Conservation (phyloP, 2,888 invertebrate genomes). For the Cataglyphis livida region DNA sequence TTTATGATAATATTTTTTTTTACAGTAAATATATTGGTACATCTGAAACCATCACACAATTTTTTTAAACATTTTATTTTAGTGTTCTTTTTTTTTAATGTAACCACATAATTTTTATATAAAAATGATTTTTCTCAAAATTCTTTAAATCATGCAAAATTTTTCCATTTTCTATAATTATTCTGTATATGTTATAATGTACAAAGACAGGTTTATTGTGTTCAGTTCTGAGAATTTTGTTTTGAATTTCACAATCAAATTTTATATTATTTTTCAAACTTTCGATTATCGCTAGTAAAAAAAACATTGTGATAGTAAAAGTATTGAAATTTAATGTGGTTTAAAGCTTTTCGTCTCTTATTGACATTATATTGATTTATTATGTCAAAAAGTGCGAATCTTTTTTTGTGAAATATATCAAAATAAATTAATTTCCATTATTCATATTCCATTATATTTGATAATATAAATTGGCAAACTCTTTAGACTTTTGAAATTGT, state of each 20-base stretch:
- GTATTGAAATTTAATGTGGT: slow-evolving; percentile 21
- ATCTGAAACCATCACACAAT: neutral
- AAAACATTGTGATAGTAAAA: slow-evolving; percentile 39
- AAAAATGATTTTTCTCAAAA: neutral
- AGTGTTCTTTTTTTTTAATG: neutral
- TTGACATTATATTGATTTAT: neutral
- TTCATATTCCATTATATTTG: neutral
- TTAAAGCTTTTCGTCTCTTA: neutral
- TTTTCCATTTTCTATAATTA: slow-evolving; percentile 5
- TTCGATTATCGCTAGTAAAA: slow-evolving; percentile 18
- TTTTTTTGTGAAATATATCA: neutral
- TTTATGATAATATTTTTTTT: neutral
- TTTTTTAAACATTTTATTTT: neutral
- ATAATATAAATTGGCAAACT: neutral
- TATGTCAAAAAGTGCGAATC: neutral
- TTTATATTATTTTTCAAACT: slow-evolving; percentile 37
- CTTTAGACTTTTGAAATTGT: neutral
- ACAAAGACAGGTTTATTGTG: slow-evolving; percentile 51
- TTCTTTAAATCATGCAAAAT: neutral
- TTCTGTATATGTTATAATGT: slow-evolving; percentile 9
- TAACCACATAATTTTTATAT: neutral
- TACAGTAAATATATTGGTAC: neutral
- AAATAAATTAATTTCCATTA: neutral
- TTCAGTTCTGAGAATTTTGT: slow-evolving; percentile 29
- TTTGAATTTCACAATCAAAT: slow-evolving; percentile 24